These are phyloP conservation scores for Timandra comae DNA, from an alignment of 2,888 invertebrate species.

Conservation along the genomic window DNA sequence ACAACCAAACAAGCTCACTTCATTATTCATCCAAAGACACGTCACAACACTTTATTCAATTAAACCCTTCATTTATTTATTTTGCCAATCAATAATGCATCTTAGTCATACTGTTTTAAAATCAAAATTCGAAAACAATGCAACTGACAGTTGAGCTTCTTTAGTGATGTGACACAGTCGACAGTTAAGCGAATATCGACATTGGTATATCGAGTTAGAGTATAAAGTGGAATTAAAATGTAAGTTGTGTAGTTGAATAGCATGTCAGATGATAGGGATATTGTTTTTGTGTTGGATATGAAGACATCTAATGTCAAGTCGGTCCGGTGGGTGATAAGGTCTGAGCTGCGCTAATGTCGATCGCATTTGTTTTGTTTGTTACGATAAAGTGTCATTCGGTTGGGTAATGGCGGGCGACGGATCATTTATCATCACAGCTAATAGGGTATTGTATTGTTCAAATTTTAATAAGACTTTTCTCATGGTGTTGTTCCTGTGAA, in stretches of 20 bases:
- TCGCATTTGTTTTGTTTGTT: slow-evolving; percentile 1
- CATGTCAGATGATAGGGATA: slow-evolving; percentile 24
- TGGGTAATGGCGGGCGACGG: background rate
- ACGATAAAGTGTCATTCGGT: slow-evolving; percentile 1
- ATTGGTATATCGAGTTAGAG: background rate
- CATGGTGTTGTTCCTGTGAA: no score
- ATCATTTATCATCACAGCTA: background rate
- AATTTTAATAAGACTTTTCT: no score
- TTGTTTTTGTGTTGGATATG: slow-evolving; percentile 67
- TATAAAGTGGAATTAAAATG: background rate
- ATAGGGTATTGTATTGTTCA: no score
- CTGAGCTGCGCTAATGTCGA: background rate
- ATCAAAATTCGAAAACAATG: slow-evolving; percentile 7
- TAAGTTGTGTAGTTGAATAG: slow-evolving; percentile 1
- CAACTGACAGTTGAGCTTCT: background rate
- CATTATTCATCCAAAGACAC: slow-evolving; percentile 73
- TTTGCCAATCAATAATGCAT: slow-evolving; percentile 15
- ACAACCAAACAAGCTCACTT: slow-evolving; percentile 57
- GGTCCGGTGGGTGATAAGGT: slow-evolving; percentile 1
- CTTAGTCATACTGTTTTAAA: slow-evolving; percentile 35
- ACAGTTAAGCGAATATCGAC: background rate
- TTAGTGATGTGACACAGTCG: slow-evolving; percentile 3
- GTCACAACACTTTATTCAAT: slow-evolving; percentile 74
- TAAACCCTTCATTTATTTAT: slow-evolving; percentile 60
- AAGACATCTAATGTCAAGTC: slow-evolving; percentile 63